Evolutionary conservation across 2,888 invertebrate species (phyloP), one percentile per base, ranked within the genome.

Genomic region (Hydraecia micacea): DNA sequence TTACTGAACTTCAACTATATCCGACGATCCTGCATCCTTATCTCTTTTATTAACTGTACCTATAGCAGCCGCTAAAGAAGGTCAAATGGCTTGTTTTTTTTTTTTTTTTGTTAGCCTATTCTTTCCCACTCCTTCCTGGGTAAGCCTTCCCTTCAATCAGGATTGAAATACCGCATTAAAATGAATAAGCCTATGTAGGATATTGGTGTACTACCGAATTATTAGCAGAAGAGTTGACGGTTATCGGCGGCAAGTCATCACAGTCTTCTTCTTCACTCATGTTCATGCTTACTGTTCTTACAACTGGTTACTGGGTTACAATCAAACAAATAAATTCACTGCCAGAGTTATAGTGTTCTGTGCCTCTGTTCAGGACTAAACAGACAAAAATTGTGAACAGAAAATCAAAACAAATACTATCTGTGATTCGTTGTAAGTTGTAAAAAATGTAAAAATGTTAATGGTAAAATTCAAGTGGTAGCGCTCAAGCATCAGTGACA

Each of bases 211-310:
- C 21, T 88, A 93, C 92, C 85, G 90, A 79, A 36, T 87, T 85
- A 32, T 79, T 75, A 15, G 77, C 66, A 2, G 90, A 89, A 6
- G 88, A 87, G 60, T 91, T 91, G 6, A 93, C 91, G 21, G 87
- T 88, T 80, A 94, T 93, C 15, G 90, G 86, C 28, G 94, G 94
- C 72, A 94, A 82, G 32, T 94, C 94, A 28, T 93, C 94, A 65
- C 86, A 91, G 21, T 93, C 93, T 75, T 93, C 93, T 8, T 90
- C 90, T 7, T 91, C 91, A 71, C 87, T 92, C 90, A 87, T 91
- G 9, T 32, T 46, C 42, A 62, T 75, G 60, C 42, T 80, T 13
- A 62, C 32, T 80, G 70, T 39, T 74, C 15, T 75, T 58, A 60
- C 25, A 60, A 81, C 55, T 55, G 55, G 55, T 55, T 55, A 55